These are phyloP conservation scores for Acanthurus tractus DNA, from an alignment of 2,797 vertebrate species.

Conservation along the genomic window DNA sequence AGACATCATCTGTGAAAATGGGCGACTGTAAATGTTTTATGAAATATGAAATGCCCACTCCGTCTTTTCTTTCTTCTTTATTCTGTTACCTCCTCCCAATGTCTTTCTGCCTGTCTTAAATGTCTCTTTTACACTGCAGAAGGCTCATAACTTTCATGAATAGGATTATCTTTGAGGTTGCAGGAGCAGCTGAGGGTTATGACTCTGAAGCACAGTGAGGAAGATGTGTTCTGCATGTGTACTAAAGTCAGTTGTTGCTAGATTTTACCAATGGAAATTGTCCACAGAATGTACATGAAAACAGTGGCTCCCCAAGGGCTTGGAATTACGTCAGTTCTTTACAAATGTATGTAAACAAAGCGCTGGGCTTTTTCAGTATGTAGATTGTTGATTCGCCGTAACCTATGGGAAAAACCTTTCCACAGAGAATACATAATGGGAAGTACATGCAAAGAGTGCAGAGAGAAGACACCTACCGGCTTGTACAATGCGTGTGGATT, in stretches of 20 bases:
- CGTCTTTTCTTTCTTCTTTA: constrained; percentile 13
- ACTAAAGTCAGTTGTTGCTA: constrained; percentile 48
- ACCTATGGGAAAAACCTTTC: constrained; percentile 11
- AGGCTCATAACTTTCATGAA: constrained; percentile 47
- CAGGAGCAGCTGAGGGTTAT: constrained; percentile 59
- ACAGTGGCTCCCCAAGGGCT: neutral
- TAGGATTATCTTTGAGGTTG: constrained; percentile 52
- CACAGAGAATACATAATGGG: neutral
- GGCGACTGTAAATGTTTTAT: constrained; percentile 15
- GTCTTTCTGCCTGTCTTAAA: neutral
- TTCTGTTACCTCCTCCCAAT: neutral
- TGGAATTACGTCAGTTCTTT: constrained; percentile 42
- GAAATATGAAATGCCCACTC: constrained; percentile 5
- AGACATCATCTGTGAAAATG: neutral
- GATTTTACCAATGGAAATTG: constrained; percentile 35
- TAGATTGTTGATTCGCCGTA: constrained; percentile 5
- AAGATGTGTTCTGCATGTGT: constrained; percentile 66
- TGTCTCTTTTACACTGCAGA: neutral
- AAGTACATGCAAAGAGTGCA: neutral
- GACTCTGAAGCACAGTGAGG: constrained; percentile 45
- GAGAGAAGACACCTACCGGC: neutral
- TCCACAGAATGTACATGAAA: constrained; percentile 22
- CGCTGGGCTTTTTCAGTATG: constrained; percentile 9
- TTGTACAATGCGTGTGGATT: neutral
- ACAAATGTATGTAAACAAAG: constrained; percentile 20